phyloP scores from a whole-genome alignment of 1,140 invertebrate species.

The Anthonomus grandis region DNA sequence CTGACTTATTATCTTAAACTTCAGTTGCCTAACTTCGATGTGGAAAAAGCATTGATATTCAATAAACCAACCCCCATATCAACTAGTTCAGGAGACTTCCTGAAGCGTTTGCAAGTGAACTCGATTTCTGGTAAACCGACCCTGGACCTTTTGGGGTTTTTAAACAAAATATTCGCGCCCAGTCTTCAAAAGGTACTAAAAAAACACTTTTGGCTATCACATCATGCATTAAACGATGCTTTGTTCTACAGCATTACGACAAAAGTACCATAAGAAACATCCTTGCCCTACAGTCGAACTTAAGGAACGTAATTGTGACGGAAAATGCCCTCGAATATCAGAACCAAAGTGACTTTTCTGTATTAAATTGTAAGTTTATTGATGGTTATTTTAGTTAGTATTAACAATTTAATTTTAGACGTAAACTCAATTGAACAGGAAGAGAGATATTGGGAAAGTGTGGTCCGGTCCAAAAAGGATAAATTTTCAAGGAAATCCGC shows the following conservation, averaged over 20 bases:
- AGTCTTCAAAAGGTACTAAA: conserved; percentile 36
- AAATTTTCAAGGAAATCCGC: conserved; percentile 25
- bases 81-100: conserved; percentile 6
- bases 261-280: conserved; percentile 16
- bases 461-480: conserved; percentile 17
- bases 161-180: conserved; percentile 42
- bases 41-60: conserved; percentile 13
- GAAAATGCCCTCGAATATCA: conserved; percentile 9
- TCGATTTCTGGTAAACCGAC: conserved; percentile 40
- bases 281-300: conserved; percentile 11
- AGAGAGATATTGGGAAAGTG: conserved; percentile 17
- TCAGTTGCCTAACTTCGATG: conserved; percentile 7
- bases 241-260: conserved; percentile 10
- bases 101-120: conserved; percentile 29
- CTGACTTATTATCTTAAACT: not conserved
- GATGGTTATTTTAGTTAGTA: not conserved
- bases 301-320: conserved; percentile 10
- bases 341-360: not conserved
- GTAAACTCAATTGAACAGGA: conserved; percentile 13
- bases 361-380: conserved; percentile 11
- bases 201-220: not conserved
- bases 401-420: conserved; percentile 12
- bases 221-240: not conserved
- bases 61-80: conserved; percentile 4
- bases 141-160: conserved; percentile 40